phyloP scores from a whole-genome alignment of 1,140 invertebrate genomes.

The Octopus bimaculoides region DNA sequence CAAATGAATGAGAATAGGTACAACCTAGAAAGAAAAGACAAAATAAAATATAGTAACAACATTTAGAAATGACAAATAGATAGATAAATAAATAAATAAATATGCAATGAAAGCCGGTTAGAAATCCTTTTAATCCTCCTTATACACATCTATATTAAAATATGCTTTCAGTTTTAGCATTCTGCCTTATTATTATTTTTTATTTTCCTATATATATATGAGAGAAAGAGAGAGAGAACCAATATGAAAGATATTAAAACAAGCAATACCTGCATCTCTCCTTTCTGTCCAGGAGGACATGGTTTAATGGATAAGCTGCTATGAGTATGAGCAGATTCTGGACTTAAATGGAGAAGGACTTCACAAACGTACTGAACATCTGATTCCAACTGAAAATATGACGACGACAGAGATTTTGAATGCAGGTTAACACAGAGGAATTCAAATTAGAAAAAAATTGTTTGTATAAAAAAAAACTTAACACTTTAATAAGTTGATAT shows the following conservation, averaged over 20 bases:
- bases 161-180: too few relatives aligned
- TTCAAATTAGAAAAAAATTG: not conserved
- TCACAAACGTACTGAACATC: conserved; percentile 71
- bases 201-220: too few relatives aligned
- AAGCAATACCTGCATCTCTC: conserved; percentile 74
- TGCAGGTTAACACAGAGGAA: not conserved
- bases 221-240: conserved; percentile 76
- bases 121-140: too few relatives aligned
- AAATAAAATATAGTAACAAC: conserved; percentile 2
- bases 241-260: conserved; percentile 56
- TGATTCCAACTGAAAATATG: conserved; percentile 25
- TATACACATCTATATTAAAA: too few relatives aligned
- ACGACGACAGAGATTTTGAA: not conserved
- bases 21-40: conserved; percentile 59
- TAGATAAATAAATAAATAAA: too few relatives aligned
- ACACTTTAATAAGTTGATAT: too few relatives aligned
- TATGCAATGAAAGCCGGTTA: too few relatives aligned
- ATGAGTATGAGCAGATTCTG: conserved; percentile 57
- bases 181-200: too few relatives aligned
- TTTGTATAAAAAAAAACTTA: not conserved
- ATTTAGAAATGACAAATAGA: too few relatives aligned
- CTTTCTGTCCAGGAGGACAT: conserved; percentile 62
- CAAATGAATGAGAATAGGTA: conserved; percentile 78
- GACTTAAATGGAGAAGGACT: conserved; percentile 76
- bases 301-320: conserved; percentile 47